Percentiles rank a stretch among this genome's conserved stretches.
These are phyloP conservation scores for Lerista edwardsae DNA, from an alignment of 2,797 vertebrate species.

Conservation along the genomic window DNA sequence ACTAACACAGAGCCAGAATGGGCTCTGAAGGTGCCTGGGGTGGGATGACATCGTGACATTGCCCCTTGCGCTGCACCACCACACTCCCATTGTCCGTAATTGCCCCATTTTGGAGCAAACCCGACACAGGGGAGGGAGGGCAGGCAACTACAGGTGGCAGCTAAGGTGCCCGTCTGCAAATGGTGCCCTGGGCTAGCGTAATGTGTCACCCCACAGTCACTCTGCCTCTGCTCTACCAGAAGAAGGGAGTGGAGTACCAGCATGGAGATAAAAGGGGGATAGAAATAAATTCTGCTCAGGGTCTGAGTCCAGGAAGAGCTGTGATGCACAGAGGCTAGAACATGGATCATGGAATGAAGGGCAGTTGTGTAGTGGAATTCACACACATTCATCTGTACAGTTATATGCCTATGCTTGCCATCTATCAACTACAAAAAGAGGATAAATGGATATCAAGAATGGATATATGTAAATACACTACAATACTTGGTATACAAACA, in stretches of 20 bases:
- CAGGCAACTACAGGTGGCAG: no score
- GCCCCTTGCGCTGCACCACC: no score
- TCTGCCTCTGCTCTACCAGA: no score
- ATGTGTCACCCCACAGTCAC: no score
- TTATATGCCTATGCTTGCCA: background rate
- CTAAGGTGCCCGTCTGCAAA: no score
- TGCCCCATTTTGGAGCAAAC: no score
- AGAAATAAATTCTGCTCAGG: background rate
- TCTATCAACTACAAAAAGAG: background rate
- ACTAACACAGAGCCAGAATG: no score
- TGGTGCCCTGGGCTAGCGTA: no score
- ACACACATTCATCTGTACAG: background rate
- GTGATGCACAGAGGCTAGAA: background rate
- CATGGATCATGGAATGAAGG: background rate
- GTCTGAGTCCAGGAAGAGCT: background rate
- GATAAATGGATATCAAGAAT: background rate
- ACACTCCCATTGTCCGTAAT: no score
- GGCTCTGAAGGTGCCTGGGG: no score
- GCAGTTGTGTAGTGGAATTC: background rate
- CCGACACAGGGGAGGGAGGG: no score
- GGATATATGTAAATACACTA: background rate
- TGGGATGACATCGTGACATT: no score
- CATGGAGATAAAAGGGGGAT: background rate
- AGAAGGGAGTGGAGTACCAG: background rate
- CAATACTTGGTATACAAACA: background rate